Conservation (phyloP, 2,113 vertebrate species). For the Ctenomys sociabilis region DNA sequence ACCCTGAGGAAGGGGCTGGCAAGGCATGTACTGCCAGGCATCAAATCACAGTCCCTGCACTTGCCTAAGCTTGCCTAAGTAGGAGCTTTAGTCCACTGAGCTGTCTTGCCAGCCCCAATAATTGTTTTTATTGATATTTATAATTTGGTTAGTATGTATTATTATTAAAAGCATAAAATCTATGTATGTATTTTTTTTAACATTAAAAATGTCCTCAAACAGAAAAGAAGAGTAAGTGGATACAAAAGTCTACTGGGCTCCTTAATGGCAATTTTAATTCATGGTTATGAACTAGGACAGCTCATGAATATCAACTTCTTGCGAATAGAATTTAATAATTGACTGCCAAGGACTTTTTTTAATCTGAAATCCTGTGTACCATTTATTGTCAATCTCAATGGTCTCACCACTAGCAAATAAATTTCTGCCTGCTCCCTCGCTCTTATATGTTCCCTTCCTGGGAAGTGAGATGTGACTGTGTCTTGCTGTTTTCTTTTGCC, state of each 20-base stretch:
- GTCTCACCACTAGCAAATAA: not conserved
- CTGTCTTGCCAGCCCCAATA: too few relatives aligned
- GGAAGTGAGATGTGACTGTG: not conserved
- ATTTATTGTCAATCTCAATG: not conserved
- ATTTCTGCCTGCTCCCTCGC: not conserved
- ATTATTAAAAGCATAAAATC: not conserved
- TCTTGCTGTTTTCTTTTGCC: too few relatives aligned
- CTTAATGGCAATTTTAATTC: not conserved
- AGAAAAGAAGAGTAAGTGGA: not conserved
- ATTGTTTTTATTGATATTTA: slow-evolving; percentile 48
- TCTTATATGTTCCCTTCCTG: not conserved
- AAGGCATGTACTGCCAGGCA: too few relatives aligned
- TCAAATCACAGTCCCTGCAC: too few relatives aligned
- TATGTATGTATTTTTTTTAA: not conserved
- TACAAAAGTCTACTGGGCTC: not conserved
- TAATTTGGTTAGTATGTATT: not conserved
- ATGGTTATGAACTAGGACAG: not conserved
- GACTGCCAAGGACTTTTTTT: not conserved
- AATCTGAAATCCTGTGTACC: not conserved
- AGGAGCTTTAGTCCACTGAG: too few relatives aligned
- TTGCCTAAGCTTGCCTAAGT: too few relatives aligned
- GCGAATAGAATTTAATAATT: not conserved
- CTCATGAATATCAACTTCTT: not conserved
- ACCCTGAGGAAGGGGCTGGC: too few relatives aligned
- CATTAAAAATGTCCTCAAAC: slow-evolving; percentile 12